Evolutionary conservation across 2,797 vertebrate species (phyloP).

Genomic region (Adrianichthys oophorus): DNA sequence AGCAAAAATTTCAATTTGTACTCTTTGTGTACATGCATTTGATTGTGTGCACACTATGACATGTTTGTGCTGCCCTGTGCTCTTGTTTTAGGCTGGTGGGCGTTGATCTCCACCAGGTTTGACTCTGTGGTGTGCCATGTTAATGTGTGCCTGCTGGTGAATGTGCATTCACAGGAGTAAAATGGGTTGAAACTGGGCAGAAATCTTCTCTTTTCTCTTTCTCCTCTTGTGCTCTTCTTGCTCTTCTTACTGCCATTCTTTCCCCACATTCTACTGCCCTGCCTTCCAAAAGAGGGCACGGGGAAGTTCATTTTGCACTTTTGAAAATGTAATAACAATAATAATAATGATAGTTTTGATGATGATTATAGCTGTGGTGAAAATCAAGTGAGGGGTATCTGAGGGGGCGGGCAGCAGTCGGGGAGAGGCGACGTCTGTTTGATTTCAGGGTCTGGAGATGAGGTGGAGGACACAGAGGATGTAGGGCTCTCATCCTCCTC

Average conservation of each 20-base stretch:
- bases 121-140: slow-evolving; percentile 34
- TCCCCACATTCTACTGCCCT: slow-evolving; percentile 66
- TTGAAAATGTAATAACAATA: slow-evolving; percentile 78
- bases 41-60: slow-evolving; percentile 36
- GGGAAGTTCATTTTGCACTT: slow-evolving; percentile 80
- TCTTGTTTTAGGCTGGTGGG: slow-evolving; percentile 43
- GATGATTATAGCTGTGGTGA: slow-evolving; percentile 64
- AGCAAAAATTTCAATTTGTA: slow-evolving; percentile 51
- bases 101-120: slow-evolving; percentile 12
- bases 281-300: slow-evolving; percentile 57
- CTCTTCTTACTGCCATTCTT: slow-evolving; percentile 75
- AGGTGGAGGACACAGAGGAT: slow-evolving; percentile 53
- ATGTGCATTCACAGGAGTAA: slow-evolving; percentile 53
- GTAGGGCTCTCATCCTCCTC: slow-evolving; percentile 68
- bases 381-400: slow-evolving; percentile 73
- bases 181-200: slow-evolving; percentile 45
- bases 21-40: slow-evolving; percentile 37
- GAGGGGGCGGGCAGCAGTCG: slow-evolving; percentile 62
- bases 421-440: slow-evolving; percentile 61
- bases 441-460: slow-evolving; percentile 51
- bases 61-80: slow-evolving; percentile 56
- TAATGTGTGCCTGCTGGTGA: slow-evolving; percentile 34
- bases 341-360: slow-evolving; percentile 61
- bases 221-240: slow-evolving; percentile 62
- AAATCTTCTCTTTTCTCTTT: slow-evolving; percentile 78